Percentiles rank a stretch among this genome's conserved stretches.
phyloP scores from a whole-genome alignment of 2,797 vertebrate genomes.

The Arrhamphus sclerolepis region DNA sequence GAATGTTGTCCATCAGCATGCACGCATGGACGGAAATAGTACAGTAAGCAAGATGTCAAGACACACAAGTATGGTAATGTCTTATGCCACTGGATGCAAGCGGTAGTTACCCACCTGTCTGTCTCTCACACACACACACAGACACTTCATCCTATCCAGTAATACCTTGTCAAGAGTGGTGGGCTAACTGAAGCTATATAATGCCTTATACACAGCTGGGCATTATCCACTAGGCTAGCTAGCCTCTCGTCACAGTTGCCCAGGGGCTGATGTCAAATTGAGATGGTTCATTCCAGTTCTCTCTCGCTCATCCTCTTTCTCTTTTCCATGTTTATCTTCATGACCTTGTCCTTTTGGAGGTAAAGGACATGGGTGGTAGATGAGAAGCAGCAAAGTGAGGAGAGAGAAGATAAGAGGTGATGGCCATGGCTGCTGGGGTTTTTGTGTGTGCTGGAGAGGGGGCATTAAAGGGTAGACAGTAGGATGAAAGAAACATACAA shows the following conservation, averaged over 20 bases:
- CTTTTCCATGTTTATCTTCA: conserved; percentile 77
- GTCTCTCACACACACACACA: conserved; percentile 18
- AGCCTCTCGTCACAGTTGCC: conserved; percentile 81
- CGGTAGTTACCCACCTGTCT: conserved; percentile 46
- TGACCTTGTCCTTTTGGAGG: conserved; percentile 81
- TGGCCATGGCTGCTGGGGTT: conserved; percentile 66
- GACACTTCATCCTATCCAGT: conserved; percentile 81
- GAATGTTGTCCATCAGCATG: conserved; percentile 1
- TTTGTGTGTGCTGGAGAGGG: conserved; percentile 55
- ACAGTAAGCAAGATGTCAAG: conserved; percentile 48
- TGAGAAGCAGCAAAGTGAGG: conserved; percentile 46
- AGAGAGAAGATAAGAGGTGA: conserved; percentile 70
- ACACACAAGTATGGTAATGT: conserved; percentile 43
- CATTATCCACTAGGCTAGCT: conserved; percentile 85
- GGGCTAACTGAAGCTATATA: conserved; percentile 85
- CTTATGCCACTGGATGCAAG: conserved; percentile 35
- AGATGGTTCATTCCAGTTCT: conserved; percentile 88
- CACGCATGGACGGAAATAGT: conserved; percentile 43
- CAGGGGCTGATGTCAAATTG: conserved; percentile 88
- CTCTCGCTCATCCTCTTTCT: conserved; percentile 66
- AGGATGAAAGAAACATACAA: conserved; percentile 46
- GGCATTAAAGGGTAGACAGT: conserved; percentile 57
- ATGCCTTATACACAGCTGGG: conserved; percentile 87
- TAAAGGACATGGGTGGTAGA: conserved; percentile 69
- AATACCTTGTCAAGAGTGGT: conserved; percentile 87